Evolutionary conservation across 2,113 vertebrate genomes (phyloP), one percentile per base, ranked within the genome.

Genomic region (Prochilodus magdalenae): DNA sequence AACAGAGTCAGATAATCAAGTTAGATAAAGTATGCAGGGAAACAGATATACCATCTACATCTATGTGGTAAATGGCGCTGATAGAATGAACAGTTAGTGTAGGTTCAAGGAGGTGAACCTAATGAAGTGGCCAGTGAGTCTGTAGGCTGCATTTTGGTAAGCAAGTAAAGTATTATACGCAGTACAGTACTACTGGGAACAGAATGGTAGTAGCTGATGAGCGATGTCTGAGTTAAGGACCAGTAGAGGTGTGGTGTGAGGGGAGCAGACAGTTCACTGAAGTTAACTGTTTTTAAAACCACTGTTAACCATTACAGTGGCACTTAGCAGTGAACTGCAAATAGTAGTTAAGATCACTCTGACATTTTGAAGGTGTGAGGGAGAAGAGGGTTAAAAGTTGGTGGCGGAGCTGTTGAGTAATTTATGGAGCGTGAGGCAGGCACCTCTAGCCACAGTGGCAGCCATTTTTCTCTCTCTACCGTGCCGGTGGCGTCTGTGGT

Each of bases 261-360:
- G 75, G 73, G 80, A 71, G 60, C 72, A 65, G 55, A 77, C 81
- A 73, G 67, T 62, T 55, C 77, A 49, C 55, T 73, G 44, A 79
- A 75, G 73, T 7, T n/a, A 73, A 70, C 57, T 60, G 71, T 59
- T 62, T 78, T 83, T 75, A 76, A 86, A 75, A 55, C 77, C 40
- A 55, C 63, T 72, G 77, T 80, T 72, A 60, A 69, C 40, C 24
- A 12, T 70, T 76, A 53, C 22, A 67, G n/a, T 59, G 29, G 67
- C 65, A 75, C 81, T 89, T 86, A 87, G 75, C 65, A 75, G 65
- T 73, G 60, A 79, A 71, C 69, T 80, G 77, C 65, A 77, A 81
- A 83, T 71, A 53, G 74, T 83, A 81, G 26, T 77, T 82, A 73
- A 71, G 79, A 83, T 84, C 82, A 55, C 44, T 10, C 18, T 71